Base-by-base conservation (phyloP, 2,113 vertebrate genomes). In the Climacteris rufus region DNA sequence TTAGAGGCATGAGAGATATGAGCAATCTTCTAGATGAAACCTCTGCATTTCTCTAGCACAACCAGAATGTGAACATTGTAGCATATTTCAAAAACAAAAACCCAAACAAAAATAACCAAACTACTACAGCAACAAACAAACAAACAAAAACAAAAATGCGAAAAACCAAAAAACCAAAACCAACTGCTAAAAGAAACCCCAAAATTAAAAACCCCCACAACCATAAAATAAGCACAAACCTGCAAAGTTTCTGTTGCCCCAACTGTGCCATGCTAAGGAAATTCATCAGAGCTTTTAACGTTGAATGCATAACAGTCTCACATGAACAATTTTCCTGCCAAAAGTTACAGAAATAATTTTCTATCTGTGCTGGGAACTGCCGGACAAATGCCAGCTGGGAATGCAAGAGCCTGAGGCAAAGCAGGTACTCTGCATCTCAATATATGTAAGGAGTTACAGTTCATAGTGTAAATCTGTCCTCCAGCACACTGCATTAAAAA, bases 341-440 rank as follows among this genome's bases (percentile, higher is more conserved):
- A 15, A 5, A 27, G 15, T 60, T 47, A 39, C 11, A 71, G 79
- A 66, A 50, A 5, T 5, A 0, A 15, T 70, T 69, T 81, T 75
- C 71, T 47, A 11, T n/a, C 2, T 1, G 7, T n/a, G 28, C 8
- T 45, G 40, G 9, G 22, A 74, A 14, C n/a, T 77, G 15, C 9
- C 7, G 0, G 0, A 45, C 10, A 78, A 75, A 42, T 31, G 8
- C 33, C 37, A 47, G 9, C 6, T 1, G 5, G 22, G 44, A 68
- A 59, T 57, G 20, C 4, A 37, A 45, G 42, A 57, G 35, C 6
- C 9, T 50, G 33, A 31, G 65, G 7, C 11, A 47, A 60, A 47
- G 14, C 6, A 11, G 18, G 4, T 16, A 16, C 12, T 76, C 44
- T 9, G 2, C 9, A 57, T 30, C 42, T 9, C 1, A 75, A 0